These are phyloP conservation scores for Habrosyne pyritoides DNA, from an alignment of 2,888 invertebrate genomes.

Conservation along the genomic window DNA sequence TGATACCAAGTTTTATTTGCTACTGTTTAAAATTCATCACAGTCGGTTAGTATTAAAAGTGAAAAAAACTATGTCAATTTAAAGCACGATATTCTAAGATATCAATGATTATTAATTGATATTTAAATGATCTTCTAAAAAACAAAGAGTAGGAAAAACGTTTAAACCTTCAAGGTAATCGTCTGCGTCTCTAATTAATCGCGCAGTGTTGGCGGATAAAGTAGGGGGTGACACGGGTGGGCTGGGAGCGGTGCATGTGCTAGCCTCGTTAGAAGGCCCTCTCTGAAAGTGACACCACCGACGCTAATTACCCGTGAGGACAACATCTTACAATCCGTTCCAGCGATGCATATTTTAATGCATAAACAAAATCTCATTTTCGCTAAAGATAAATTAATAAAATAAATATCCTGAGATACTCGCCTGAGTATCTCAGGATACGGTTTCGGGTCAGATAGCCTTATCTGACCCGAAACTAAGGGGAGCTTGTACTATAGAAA, in stretches of 20 bases:
- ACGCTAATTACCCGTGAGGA: conserved; percentile 73
- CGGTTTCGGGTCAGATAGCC: too few relatives aligned
- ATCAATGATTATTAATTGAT: too few relatives aligned
- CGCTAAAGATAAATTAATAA: too few relatives aligned
- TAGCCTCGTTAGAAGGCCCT: conserved; percentile 66
- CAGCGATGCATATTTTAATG: conserved; percentile 41
- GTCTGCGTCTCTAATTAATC: conserved; percentile 54
- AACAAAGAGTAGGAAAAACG: background rate
- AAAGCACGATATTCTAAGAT: too few relatives aligned
- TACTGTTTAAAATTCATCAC: too few relatives aligned
- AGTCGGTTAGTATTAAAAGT: too few relatives aligned
- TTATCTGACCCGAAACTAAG: too few relatives aligned
- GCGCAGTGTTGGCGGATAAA: conserved; percentile 38
- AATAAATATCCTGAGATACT: too few relatives aligned
- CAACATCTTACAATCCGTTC: conserved; percentile 47
- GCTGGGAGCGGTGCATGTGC: conserved; percentile 42
- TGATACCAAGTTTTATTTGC: too few relatives aligned
- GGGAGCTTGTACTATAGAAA: too few relatives aligned
- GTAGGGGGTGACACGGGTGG: conserved; percentile 22
- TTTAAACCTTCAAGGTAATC: background rate
- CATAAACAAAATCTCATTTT: conserved; percentile 18
- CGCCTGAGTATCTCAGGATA: too few relatives aligned
- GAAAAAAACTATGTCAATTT: too few relatives aligned
- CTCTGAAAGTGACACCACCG: conserved; percentile 78
- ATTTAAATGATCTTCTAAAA: background rate